Base-by-base conservation (phyloP, 2,113 vertebrate genomes). In the Centropus bengalensis region DNA sequence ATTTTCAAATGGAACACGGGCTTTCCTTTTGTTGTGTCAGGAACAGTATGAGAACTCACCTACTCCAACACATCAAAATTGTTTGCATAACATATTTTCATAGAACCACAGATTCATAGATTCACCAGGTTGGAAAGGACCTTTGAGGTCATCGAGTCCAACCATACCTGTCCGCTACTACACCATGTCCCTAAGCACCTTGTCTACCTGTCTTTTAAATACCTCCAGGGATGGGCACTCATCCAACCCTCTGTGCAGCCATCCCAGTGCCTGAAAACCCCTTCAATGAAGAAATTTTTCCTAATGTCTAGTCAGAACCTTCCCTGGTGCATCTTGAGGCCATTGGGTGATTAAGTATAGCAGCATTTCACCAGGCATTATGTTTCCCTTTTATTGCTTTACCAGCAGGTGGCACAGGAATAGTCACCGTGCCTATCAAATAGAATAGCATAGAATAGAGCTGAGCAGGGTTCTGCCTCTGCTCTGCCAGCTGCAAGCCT, bases 1-100 rank as follows among this genome's bases (percentile, higher is more conserved):
- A 4, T 7, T 70, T 28, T 54, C 11, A 36, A 45, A 30, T 4
- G 26, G 58, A 56, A 36, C 1, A 1, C 1, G 4, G 32, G 12
- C 23, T 80, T 76, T 26, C 17, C 56, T 36, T 33, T 5, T 19
- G 54, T 8, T 30, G 62, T 28, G 22, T n/a, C 12, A 32, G 32
- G 20, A 55, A 44, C 32, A 70, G 67, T 1, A 24, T 8, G 21
- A 77, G 73, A 73, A 32, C n/a, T 52, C 52, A 26, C 21, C 33
- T 32, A 5, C 40, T 47, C 40, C 45, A 82, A 26, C 68, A 71
- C 32, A 36, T 47, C 88, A 14, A 9, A 78, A 42, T 0, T 32
- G 16, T 67, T 62, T 55, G 32, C 19, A 62, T 38, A 87, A 28
- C 5, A 3, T 54, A 16, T 18, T 84, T 81, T 69, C 44, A 27